Percentiles rank a stretch among this genome's conserved stretches.
Evolutionary conservation across 2,113 vertebrate species (phyloP).

Genomic region (Carassius gibelio): DNA sequence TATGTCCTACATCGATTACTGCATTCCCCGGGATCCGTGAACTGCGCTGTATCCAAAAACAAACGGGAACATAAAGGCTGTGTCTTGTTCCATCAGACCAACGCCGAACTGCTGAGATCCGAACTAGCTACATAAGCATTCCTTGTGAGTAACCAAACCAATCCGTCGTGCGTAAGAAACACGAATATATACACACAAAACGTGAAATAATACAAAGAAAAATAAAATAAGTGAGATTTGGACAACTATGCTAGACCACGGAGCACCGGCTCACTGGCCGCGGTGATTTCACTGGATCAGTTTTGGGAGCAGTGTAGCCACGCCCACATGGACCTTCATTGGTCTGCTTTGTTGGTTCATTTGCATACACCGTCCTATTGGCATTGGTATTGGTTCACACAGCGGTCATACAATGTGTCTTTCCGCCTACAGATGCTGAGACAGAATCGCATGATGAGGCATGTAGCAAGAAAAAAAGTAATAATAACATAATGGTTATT

Average conservation of each 20-base stretch:
- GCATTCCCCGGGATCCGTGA: conserved; percentile 54
- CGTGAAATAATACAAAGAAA: not conserved
- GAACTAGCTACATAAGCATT: conserved; percentile 3
- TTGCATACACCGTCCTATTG: conserved; percentile 55
- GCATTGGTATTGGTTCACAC: conserved; percentile 55
- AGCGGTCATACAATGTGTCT: conserved; percentile 52
- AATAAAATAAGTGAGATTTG: not conserved
- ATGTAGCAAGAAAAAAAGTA: not conserved
- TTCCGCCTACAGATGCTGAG: conserved; percentile 40
- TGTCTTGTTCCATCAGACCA: conserved; percentile 30
- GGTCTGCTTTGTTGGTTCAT: conserved; percentile 48
- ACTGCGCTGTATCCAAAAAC: conserved; percentile 28
- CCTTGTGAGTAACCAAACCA: not conserved
- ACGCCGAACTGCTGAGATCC: not conserved
- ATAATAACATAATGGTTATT: not conserved
- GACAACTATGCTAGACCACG: not conserved
- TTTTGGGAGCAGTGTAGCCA: conserved; percentile 39
- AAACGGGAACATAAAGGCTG: not conserved
- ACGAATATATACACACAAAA: not conserved
- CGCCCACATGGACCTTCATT: conserved; percentile 62
- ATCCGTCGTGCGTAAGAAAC: not conserved
- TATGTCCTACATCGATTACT: conserved; percentile 56
- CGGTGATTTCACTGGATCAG: not conserved
- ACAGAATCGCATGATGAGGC: conserved; percentile 11
- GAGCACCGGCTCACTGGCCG: conserved; percentile 3